Percentiles rank a stretch among this genome's conserved stretches.
Evolutionary conservation across 2,797 vertebrate species (phyloP).

Genomic region (Hippopotamyrus pictus): DNA sequence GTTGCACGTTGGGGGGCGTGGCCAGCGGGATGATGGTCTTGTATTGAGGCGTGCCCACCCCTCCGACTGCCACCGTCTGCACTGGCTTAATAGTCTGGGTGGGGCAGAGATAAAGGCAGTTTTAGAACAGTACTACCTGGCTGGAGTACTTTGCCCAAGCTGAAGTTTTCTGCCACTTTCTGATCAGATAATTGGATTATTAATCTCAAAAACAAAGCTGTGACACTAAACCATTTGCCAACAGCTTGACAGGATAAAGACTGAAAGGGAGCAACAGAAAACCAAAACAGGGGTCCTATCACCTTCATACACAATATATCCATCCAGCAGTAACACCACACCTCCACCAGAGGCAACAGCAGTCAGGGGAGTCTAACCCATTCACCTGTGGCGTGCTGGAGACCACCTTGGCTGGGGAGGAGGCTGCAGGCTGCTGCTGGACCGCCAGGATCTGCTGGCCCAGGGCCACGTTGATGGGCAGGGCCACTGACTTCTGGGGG

Average conservation of each 20-base stretch:
- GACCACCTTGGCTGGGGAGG: conserved; percentile 75
- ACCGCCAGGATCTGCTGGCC: conserved; percentile 83
- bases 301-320: background rate
- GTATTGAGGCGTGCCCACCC: conserved; percentile 78
- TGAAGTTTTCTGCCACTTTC: background rate
- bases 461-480: conserved; percentile 78
- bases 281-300: background rate
- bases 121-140: background rate
- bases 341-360: background rate
- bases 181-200: background rate
- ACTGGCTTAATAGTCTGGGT: conserved; percentile 80
- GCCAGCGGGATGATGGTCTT: conserved; percentile 94
- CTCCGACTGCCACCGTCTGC: conserved; percentile 82
- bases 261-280: background rate
- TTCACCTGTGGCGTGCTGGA: conserved; percentile 67
- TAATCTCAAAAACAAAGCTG: background rate
- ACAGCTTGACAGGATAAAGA: background rate
- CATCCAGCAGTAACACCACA: background rate
- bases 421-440: conserved; percentile 74
- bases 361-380: background rate
- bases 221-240: background rate
- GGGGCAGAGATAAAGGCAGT: background rate
- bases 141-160: background rate
- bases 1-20: conserved; percentile 87
- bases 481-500: conserved; percentile 74